These are phyloP conservation scores for Colletes gigas DNA, from an alignment of 1,140 invertebrate genomes.

Conservation along the genomic window DNA sequence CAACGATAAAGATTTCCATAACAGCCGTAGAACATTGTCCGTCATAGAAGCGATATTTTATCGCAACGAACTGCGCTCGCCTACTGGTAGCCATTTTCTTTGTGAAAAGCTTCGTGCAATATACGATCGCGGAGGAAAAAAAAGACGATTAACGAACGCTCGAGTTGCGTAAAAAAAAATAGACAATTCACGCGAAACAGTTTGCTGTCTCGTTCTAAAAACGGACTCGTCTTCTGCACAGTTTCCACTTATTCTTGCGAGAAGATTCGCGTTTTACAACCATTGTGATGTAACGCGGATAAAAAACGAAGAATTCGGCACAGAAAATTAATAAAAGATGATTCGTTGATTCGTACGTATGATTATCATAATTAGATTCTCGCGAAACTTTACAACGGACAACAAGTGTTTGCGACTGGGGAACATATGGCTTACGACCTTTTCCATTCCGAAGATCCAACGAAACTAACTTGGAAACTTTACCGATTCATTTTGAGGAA, in stretches of 20 bases:
- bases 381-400: too few species aligned
- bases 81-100: not conserved
- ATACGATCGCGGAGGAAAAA: not conserved
- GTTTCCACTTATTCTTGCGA: slow-evolving; percentile 13
- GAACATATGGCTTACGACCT: too few species aligned
- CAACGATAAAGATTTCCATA: slow-evolving; percentile 10
- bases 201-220: slow-evolving; percentile 35
- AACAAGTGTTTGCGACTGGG: too few species aligned
- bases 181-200: not conserved
- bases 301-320: not conserved
- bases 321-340: too few species aligned
- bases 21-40: not conserved
- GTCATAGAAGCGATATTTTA: not conserved
- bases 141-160: not conserved
- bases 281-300: not conserved
- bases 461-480: too few species aligned
- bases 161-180: not conserved
- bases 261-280: not conserved
- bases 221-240: slow-evolving; percentile 1
- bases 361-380: too few species aligned
- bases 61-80: not conserved
- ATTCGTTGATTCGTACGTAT: too few species aligned
- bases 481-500: too few species aligned
- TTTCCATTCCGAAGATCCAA: too few species aligned
- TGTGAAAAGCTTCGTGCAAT: not conserved